These are phyloP conservation scores for Drosophila auraria DNA, from an alignment of 1,140 invertebrate species.

Conservation along the genomic window DNA sequence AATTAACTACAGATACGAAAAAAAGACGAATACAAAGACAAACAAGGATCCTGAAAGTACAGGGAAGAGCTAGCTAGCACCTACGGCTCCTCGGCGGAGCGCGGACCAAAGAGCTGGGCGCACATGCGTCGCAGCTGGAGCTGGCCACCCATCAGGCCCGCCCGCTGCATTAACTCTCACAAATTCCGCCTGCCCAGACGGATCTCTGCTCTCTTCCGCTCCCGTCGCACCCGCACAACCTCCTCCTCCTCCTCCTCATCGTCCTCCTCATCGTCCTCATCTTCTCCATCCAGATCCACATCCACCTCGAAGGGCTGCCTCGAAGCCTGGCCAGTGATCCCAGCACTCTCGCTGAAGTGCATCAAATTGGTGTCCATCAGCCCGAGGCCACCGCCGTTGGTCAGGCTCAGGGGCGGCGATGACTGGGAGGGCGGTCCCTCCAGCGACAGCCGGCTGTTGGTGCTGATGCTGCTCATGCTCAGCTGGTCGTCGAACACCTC, in stretches of 20 bases:
- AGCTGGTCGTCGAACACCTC: slow-evolving; percentile 90
- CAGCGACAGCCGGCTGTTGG: slow-evolving; percentile 91
- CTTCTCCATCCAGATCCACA: slow-evolving; percentile 51
- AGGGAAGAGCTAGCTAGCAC: slow-evolving; percentile 2
- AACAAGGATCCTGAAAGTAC: not conserved
- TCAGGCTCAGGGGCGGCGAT: slow-evolving; percentile 87
- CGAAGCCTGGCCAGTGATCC: not conserved
- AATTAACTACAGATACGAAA: slow-evolving; percentile 28
- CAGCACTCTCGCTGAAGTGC: slow-evolving; percentile 88
- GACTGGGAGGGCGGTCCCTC: slow-evolving; percentile 89
- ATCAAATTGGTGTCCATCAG: slow-evolving; percentile 90
- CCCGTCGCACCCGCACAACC: not conserved
- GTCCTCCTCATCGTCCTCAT: not conserved
- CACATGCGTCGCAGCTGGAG: slow-evolving; percentile 73
- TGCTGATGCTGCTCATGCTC: slow-evolving; percentile 93
- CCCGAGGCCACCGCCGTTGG: slow-evolving; percentile 57
- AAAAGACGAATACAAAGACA: not conserved
- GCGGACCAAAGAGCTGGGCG: slow-evolving; percentile 57
- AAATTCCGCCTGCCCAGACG: slow-evolving; percentile 54
- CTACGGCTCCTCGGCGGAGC: slow-evolving; percentile 15
- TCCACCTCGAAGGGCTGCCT: slow-evolving; percentile 79
- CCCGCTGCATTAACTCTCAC: slow-evolving; percentile 79
- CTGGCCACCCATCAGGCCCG: slow-evolving; percentile 52
- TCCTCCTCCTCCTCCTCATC: not conserved
- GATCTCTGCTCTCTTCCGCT: slow-evolving; percentile 12